Evolutionary conservation across 1,140 invertebrate species (phyloP).

Genomic region (Batillaria attramentaria): DNA sequence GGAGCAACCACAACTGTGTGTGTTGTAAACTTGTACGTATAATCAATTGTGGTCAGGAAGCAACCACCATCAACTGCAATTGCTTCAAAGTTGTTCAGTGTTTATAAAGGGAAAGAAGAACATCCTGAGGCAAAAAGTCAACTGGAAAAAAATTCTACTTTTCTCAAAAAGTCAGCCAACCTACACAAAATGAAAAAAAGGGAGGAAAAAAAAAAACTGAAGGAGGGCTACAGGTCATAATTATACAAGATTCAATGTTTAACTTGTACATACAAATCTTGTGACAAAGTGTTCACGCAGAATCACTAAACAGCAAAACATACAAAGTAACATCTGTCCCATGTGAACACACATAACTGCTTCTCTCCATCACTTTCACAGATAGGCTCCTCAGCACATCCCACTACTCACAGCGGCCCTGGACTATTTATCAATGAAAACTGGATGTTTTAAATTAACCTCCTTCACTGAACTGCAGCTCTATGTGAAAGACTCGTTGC

Average conservation of each 20-base stretch:
- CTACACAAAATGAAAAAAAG: neutral
- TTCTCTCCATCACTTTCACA: neutral
- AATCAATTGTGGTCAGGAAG: too few relatives aligned
- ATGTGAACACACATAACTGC: slow-evolving; percentile 7
- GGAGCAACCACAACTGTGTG: neutral
- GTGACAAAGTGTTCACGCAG: slow-evolving; percentile 10
- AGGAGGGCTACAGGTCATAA: too few relatives aligned
- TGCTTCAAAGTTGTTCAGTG: neutral
- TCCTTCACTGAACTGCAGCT: slow-evolving; percentile 29
- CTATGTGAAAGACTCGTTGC: slow-evolving; percentile 29
- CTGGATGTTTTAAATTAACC: slow-evolving; percentile 5
- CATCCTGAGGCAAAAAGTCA: slow-evolving; percentile 28
- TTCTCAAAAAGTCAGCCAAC: slow-evolving; percentile 15
- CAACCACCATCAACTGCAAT: neutral
- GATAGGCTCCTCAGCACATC: neutral
- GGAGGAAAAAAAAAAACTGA: neutral
- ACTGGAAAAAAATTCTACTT: slow-evolving; percentile 9
- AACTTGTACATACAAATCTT: slow-evolving; percentile 23
- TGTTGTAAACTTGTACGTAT: too few relatives aligned
- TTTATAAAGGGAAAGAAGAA: neutral
- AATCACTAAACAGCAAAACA: slow-evolving; percentile 18
- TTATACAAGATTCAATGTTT: slow-evolving; percentile 30
- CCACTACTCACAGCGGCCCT: neutral
- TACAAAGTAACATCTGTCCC: slow-evolving; percentile 18
- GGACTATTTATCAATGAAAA: neutral